Evolutionary conservation across 1,140 invertebrate genomes (phyloP), one percentile per base, ranked within the genome.

Genomic region (Pseudomyrmex pallidus): DNA sequence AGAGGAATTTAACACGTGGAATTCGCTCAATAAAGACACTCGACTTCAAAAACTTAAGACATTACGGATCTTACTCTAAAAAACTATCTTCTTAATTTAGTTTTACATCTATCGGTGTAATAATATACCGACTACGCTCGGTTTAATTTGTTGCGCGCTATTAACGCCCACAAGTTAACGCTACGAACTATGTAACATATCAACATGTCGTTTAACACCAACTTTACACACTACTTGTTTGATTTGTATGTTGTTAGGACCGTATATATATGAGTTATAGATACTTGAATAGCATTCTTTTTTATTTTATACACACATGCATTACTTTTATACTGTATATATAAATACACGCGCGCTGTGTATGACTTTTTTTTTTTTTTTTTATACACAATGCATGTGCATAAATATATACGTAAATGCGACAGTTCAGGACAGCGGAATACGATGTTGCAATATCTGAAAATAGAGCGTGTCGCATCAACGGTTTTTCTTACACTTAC

Each of bases 231-330:
- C 86, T 90, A 90, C 74, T 86, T 82, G 35, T 84, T 61, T 88
- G 67, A 52, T 88, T 90, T 88, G 88, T 90, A 86, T 90, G 86
- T 72, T 85, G 82, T 83, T 88, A 90, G 88, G 82, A 90, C 86
- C 80, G 35, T 35, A 67, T 87, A 67, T 87, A 77, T 74, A 10
- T 35, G 35, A 35, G 35, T 35, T 35, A 25, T 48, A 59, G 57
- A 46, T 52, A 46, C 25, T 1, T 61, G 72, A 74, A 77, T 15
- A 67, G 70, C 78, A 72, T 56, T 20, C 35, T 5, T 48, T 5
- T 54, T 72, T 59, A 64, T 46, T 83, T 72, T 52, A 62, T 52
- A 52, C 52, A 67, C 25, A 2, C 64, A 17, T 57, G 44, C 8
- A 35, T 35, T 35, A 7, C 35, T 35, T 35, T 12, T 52, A 52